A percentile compares a stretch with the other conserved stretches of the same genome.
These are phyloP conservation scores for Dasypogon diadema DNA, from an alignment of 2,888 invertebrate genomes.

Conservation along the genomic window DNA sequence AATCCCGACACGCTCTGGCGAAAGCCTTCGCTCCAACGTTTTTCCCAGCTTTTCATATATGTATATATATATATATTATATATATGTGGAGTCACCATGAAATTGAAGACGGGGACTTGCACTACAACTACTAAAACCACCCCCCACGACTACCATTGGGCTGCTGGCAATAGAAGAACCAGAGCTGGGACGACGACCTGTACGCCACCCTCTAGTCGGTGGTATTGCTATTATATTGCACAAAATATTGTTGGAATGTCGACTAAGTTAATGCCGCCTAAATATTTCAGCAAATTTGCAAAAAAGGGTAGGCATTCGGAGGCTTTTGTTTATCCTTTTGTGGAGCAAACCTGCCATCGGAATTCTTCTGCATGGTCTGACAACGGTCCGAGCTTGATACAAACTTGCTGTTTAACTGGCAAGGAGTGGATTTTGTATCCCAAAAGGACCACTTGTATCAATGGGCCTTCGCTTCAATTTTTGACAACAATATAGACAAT, in stretches of 20 bases:
- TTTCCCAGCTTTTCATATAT: constrained; percentile 3
- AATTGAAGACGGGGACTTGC: constrained; percentile 7
- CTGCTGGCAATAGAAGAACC: too few species aligned
- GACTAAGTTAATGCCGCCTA: constrained; percentile 28
- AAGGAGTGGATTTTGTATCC: constrained; percentile 21
- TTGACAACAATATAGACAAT: background rate
- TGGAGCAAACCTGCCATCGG: background rate
- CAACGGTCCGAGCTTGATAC: constrained; percentile 26
- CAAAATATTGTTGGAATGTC: constrained; percentile 40
- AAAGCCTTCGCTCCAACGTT: background rate
- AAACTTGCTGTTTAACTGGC: constrained; percentile 21
- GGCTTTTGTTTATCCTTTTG: constrained; percentile 30
- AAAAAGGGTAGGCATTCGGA: constrained; percentile 38
- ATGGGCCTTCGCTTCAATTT: background rate
- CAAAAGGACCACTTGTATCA: background rate
- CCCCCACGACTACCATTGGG: too few species aligned
- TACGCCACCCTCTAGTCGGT: background rate
- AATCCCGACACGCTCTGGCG: constrained; percentile 33
- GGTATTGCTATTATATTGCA: background rate
- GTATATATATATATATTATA: too few species aligned
- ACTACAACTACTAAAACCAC: background rate
- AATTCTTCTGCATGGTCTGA: constrained; percentile 1
- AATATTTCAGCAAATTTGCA: constrained; percentile 46
- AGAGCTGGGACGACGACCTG: too few species aligned
- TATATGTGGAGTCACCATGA: constrained; percentile 31